These are phyloP conservation scores for Lepetodrilus schrolli DNA, from an alignment of 2,888 invertebrate genomes.

Conservation along the genomic window DNA sequence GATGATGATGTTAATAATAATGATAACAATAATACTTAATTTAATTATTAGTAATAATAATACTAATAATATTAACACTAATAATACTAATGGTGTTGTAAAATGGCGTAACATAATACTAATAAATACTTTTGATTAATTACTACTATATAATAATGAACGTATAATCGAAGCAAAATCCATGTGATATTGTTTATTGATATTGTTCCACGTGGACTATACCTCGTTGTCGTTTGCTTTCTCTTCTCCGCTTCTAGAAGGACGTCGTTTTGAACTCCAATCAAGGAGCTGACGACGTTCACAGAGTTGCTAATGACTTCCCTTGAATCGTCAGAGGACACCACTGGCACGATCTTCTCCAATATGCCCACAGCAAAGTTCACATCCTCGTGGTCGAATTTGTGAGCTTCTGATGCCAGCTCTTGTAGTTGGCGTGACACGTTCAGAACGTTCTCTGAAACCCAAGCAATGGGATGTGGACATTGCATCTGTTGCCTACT, in stretches of 20 bases:
- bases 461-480: no score
- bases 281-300: slow-evolving; percentile 43
- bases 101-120: no score
- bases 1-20: no score
- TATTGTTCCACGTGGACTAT: no score
- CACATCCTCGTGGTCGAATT: slow-evolving; percentile 39
- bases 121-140: no score
- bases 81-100: no score
- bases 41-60: no score
- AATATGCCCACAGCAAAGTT: slow-evolving; percentile 40
- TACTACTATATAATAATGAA: no score
- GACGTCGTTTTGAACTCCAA: slow-evolving; percentile 35
- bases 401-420: slow-evolving; percentile 33
- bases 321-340: slow-evolving; percentile 13
- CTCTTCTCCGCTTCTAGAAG: slow-evolving; percentile 39
- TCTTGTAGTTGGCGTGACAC: slow-evolving; percentile 35
- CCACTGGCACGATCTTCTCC: slow-evolving; percentile 39
- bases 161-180: no score
- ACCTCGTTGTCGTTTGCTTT: slow-evolving; percentile 44
- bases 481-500: not conserved
- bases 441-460: slow-evolving; percentile 14
- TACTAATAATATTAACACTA: no score
- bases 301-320: slow-evolving; percentile 39
- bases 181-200: no score
- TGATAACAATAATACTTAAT: no score